phyloP scores from a whole-genome alignment of 2,113 vertebrate species.

The Jaculus jaculus region DNA sequence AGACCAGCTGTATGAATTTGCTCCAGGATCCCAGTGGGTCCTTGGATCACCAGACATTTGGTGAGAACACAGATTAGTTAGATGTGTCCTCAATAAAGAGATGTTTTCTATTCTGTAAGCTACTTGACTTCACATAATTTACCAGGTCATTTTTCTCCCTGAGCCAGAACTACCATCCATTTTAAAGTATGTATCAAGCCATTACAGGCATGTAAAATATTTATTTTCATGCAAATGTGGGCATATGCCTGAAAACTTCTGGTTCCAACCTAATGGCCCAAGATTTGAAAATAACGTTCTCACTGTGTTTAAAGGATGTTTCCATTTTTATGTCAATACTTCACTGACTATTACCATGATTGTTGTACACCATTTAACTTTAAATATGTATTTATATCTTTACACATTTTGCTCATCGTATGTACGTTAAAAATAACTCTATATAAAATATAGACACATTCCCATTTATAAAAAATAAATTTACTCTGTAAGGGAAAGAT shows the following conservation, averaged over 20 bases:
- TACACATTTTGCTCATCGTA: conserved; percentile 20
- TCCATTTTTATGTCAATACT: conserved; percentile 19
- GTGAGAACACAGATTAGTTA: conserved; percentile 23
- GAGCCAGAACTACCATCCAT: not conserved
- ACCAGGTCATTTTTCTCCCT: not conserved
- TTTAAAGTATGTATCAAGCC: not conserved
- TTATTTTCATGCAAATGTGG: conserved; percentile 60
- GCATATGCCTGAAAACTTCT: conserved; percentile 53
- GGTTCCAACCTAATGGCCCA: conserved; percentile 32
- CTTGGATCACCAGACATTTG: conserved; percentile 2
- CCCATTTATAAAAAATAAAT: not conserved
- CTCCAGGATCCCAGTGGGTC: not conserved
- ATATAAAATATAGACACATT: not conserved
- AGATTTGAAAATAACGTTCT: conserved; percentile 53
- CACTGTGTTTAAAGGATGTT: conserved; percentile 26
- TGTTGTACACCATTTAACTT: conserved; percentile 26
- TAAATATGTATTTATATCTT: conserved; percentile 39
- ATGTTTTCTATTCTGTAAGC: conserved; percentile 26
- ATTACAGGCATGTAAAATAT: conserved; percentile 41
- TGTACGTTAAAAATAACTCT: not conserved
- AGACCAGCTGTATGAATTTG: conserved; percentile 28
- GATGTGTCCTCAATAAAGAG: not conserved
- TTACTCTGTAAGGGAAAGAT: not conserved
- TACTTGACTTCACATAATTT: not conserved
- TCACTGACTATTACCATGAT: conserved; percentile 12